These are phyloP conservation scores for Champsocephalus esox DNA, from an alignment of 2,797 vertebrate genomes.

Conservation along the genomic window DNA sequence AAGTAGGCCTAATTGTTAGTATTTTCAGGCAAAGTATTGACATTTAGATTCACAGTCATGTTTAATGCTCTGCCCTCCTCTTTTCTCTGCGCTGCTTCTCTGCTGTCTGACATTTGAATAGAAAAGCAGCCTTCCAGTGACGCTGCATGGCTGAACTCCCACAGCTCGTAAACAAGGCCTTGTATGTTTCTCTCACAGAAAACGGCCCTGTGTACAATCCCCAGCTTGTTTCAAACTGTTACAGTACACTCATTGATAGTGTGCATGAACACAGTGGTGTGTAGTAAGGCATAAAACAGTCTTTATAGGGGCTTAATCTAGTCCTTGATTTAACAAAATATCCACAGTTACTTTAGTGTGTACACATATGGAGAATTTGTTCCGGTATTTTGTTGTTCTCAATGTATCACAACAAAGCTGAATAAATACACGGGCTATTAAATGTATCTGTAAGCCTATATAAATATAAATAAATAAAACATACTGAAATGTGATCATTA, in stretches of 20 bases:
- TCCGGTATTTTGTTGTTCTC: too few relatives aligned
- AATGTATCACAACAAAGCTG: too few relatives aligned
- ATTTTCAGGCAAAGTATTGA: constrained; percentile 9
- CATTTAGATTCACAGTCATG: neutral
- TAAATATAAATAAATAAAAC: too few relatives aligned
- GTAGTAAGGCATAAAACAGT: constrained; percentile 43
- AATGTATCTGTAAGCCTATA: too few relatives aligned
- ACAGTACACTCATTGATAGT: constrained; percentile 63
- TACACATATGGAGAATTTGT: too few relatives aligned
- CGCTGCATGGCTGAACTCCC: constrained; percentile 68
- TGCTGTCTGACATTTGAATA: constrained; percentile 81
- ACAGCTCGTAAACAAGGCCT: constrained; percentile 72
- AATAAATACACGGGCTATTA: too few relatives aligned
- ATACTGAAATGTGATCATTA: too few relatives aligned
- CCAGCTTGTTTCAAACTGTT: constrained; percentile 59
- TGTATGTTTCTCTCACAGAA: constrained; percentile 62
- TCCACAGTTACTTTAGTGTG: neutral
- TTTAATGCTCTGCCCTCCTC: constrained; percentile 8
- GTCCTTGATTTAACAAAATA: constrained; percentile 17
- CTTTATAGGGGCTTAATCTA: constrained; percentile 32
- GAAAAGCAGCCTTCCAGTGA: constrained; percentile 80
- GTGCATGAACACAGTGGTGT: constrained; percentile 28
- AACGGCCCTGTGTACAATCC: constrained; percentile 55
- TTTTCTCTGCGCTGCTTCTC: constrained; percentile 41
- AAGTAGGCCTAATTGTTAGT: neutral